phyloP scores from a whole-genome alignment of 2,888 invertebrate species.

The Pantelozetes paolii region DNA sequence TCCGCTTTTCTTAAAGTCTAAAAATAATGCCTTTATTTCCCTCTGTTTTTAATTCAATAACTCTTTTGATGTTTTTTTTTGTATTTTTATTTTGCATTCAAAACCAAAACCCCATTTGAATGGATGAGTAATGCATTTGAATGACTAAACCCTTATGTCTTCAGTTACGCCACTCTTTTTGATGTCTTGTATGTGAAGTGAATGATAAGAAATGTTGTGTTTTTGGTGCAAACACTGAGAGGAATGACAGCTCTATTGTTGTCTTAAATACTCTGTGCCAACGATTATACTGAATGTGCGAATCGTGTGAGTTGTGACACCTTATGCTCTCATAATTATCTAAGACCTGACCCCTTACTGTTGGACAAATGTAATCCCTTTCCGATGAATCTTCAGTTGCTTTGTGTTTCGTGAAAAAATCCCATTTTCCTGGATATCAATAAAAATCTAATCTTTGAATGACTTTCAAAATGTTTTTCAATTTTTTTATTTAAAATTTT shows the following conservation, averaged over 20 bases:
- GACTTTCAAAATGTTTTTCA: background rate
- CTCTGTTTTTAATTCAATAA: no score
- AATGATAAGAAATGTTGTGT: background rate
- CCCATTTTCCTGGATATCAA: no score
- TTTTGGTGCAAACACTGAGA: background rate
- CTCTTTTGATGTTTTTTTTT: background rate
- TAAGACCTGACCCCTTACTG: background rate
- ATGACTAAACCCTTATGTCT: background rate
- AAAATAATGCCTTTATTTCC: no score
- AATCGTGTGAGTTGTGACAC: background rate
- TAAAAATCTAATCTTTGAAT: background rate
- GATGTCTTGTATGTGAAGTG: constrained; percentile 13
- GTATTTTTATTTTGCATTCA: background rate
- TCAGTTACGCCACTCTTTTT: constrained; percentile 13
- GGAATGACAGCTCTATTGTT: constrained; percentile 8
- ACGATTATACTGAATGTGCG: no score
- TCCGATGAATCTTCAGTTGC: background rate
- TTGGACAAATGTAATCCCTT: background rate
- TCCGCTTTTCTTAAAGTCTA: background rate
- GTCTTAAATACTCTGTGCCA: background rate
- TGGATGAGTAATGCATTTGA: background rate
- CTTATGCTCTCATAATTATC: background rate
- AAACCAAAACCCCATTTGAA: constrained; percentile 1
- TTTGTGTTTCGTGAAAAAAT: background rate
- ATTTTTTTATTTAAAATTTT: background rate